Evolutionary conservation across 1,140 invertebrate genomes (phyloP), one percentile per base, ranked within the genome.

Genomic region (Eurosta solidaginis): DNA sequence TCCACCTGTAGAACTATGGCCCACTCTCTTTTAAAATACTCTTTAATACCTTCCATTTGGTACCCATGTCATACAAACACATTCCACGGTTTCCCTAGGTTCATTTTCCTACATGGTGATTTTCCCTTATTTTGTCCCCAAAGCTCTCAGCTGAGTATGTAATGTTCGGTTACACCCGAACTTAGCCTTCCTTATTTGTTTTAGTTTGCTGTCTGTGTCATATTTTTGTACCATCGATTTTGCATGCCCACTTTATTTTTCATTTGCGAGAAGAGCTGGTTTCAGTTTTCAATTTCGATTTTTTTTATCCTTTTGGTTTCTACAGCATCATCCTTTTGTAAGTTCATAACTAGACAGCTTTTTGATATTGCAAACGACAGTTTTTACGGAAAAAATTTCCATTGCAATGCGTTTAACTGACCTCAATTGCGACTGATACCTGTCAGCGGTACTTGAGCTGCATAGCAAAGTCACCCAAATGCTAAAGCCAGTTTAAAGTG

Each of bases 381-480:
- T 40, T 68, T 68, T 68, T 20, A 20, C 33, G 40, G 29, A 63
- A 20, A 63, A 63, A 47, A 63, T 40, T 68, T 68, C 59, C 59
- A 68, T 22, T 40, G 33, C n/a, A 40, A 40, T 36, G 33, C 36
- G 27, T 68, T 68, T 36, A 68, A 68, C 33, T 68, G 59, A 68
- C 59, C 59, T 68, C 59, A 68, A 68, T 68, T 40, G 59, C 59
- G 59, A 68, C 17, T 36, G n/a, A 68, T 68, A 68, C 59, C 59
- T 68, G 59, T 68, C 59, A 68, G 17, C 17, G 33, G 59, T n/a
- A 68, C 27, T 52, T 22, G 36, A 68, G 33, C 14, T 68, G 59
- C 6, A 33, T n/a, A n/a, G 4, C 59, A 68, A 68, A 40, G 59
- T 29, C 33, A 36, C 17, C 14, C n/a, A 68, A 68, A 68, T 68